Evolutionary conservation across 2,113 vertebrate genomes (phyloP).

Genomic region (Pavo muticus): DNA sequence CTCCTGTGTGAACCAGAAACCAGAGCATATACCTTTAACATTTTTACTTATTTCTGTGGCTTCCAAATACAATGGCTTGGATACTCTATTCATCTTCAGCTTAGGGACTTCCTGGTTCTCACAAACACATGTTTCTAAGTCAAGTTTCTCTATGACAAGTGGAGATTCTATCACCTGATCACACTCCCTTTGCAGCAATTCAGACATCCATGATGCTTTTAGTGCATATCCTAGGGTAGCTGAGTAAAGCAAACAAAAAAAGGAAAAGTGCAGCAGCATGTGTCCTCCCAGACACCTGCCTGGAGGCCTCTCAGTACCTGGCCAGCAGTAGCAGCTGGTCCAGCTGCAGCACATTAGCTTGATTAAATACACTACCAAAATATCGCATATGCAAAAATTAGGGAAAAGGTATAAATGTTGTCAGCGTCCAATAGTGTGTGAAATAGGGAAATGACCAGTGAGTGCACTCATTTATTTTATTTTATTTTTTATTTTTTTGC

Average conservation of each 20-base stretch:
- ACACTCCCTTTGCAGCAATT: background rate
- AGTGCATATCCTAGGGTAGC: background rate
- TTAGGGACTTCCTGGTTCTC: background rate
- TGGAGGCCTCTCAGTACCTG: fast-evolving
- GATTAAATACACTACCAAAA: background rate
- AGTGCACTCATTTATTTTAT: background rate
- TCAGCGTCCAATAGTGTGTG: background rate
- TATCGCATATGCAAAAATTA: background rate
- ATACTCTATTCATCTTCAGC: background rate
- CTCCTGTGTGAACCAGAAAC: background rate
- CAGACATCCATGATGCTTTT: background rate
- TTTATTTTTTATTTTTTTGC: background rate
- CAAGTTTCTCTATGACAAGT: background rate
- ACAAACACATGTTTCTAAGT: background rate
- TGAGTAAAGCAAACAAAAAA: background rate
- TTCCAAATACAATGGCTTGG: background rate
- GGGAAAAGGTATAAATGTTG: background rate
- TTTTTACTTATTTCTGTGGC: background rate
- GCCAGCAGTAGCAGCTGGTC: background rate
- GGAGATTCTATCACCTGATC: background rate
- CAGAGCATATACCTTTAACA: background rate
- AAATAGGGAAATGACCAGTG: background rate
- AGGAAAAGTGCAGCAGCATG: background rate
- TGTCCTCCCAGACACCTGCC: fast-evolving
- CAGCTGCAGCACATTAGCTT: background rate